Conservation (phyloP, 2,113 vertebrate species). For the Ellobius talpinus region DNA sequence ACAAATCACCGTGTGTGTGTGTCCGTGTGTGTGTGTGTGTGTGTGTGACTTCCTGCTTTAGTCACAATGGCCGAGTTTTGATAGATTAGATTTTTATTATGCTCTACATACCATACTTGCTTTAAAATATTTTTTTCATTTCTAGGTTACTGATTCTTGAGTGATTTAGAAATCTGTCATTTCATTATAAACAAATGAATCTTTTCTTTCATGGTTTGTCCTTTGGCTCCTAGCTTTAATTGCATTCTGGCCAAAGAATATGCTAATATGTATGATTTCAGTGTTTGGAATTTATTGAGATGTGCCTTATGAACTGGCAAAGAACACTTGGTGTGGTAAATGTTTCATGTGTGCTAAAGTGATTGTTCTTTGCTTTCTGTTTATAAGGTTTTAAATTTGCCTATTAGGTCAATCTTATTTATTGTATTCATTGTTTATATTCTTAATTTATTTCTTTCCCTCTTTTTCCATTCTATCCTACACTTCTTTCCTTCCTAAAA, state of each 20-base stretch:
- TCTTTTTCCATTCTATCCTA: neutral
- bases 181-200: neutral
- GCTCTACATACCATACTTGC: neutral
- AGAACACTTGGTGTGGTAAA: neutral
- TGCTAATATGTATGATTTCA: neutral
- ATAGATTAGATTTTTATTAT: neutral
- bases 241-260: neutral
- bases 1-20: neutral
- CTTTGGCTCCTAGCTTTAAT: neutral
- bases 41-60: neutral
- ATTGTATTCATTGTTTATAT: neutral
- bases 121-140: neutral
- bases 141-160: neutral
- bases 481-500: neutral
- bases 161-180: neutral
- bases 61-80: neutral
- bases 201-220: neutral
- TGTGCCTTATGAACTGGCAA: neutral
- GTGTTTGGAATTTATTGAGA: neutral
- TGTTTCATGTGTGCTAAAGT: slow-evolving; percentile 4
- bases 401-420: neutral
- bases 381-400: neutral
- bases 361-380: slow-evolving; percentile 13
- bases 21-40: neutral
- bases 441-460: neutral